A percentile compares a stretch with the other conserved stretches of the same genome.
These are phyloP conservation scores for Varanus salvator DNA, from an alignment of 2,113 vertebrate genomes.

Conservation along the genomic window DNA sequence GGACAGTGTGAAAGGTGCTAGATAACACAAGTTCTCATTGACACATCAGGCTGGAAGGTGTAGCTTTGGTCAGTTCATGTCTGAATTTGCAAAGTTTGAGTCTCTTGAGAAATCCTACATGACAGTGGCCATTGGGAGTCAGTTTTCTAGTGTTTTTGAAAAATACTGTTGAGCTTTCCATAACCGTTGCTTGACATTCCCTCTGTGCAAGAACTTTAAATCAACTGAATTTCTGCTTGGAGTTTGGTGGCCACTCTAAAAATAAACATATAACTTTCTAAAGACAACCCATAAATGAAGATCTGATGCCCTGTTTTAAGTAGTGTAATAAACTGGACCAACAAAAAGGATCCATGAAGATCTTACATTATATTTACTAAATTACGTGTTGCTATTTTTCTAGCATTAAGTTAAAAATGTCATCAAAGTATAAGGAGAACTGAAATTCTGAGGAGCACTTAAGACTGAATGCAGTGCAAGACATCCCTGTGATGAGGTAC, in stretches of 20 bases:
- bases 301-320: background rate
- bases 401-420: background rate
- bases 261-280: background rate
- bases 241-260: background rate
- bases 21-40: background rate
- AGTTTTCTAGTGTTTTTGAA: background rate
- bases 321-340: too few relatives aligned
- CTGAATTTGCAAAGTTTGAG: background rate
- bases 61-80: background rate
- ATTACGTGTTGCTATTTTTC: background rate
- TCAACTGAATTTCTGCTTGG: background rate
- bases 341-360: background rate
- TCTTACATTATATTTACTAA: background rate
- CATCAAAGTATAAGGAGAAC: constrained; percentile 50
- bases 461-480: constrained; percentile 51
- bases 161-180: background rate
- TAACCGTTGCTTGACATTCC: background rate
- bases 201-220: constrained; percentile 37
- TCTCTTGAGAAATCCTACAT: background rate
- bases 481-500: constrained; percentile 61
- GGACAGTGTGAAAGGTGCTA: background rate
- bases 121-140: background rate
- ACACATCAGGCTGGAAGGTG: background rate
- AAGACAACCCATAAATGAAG: background rate
- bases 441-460: constrained; percentile 59